phyloP scores from a whole-genome alignment of 2,113 vertebrate genomes.

The Atractosteus spatula region DNA sequence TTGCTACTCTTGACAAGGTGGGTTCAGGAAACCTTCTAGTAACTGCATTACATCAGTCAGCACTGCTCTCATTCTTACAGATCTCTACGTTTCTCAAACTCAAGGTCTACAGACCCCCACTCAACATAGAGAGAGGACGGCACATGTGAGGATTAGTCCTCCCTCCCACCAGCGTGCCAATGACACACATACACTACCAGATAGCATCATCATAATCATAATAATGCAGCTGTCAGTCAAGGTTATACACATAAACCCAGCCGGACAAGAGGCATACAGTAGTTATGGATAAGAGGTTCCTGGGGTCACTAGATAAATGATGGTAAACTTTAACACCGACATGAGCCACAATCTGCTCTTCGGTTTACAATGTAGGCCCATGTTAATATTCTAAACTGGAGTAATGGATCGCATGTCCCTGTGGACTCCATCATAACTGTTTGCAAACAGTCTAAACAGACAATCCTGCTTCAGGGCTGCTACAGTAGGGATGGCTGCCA shows the following conservation, averaged over 20 bases:
- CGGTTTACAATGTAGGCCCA: not conserved
- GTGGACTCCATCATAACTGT: not conserved
- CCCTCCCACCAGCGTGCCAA: constrained; percentile 24
- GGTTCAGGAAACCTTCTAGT: not conserved
- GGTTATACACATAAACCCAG: constrained; percentile 9
- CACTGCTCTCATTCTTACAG: not conserved
- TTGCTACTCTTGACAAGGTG: not conserved
- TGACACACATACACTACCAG: constrained; percentile 23
- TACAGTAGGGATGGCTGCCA: not conserved
- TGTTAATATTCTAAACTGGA: not conserved
- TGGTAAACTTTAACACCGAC: not conserved
- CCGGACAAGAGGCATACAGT: not conserved
- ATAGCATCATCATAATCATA: not conserved
- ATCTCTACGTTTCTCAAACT: constrained; percentile 16
- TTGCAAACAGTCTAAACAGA: not conserved
- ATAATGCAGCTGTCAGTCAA: constrained; percentile 3
- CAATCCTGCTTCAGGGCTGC: not conserved
- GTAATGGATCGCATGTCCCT: not conserved
- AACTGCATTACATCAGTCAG: not conserved
- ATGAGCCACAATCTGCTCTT: not conserved
- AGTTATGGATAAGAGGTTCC: not conserved
- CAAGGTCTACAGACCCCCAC: constrained; percentile 19
- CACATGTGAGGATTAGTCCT: constrained; percentile 33
- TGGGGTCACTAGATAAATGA: not conserved
- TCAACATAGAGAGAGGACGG: constrained; percentile 20